Base-by-base conservation (phyloP, 2,797 vertebrate genomes). In the Thunnus albacares region DNA sequence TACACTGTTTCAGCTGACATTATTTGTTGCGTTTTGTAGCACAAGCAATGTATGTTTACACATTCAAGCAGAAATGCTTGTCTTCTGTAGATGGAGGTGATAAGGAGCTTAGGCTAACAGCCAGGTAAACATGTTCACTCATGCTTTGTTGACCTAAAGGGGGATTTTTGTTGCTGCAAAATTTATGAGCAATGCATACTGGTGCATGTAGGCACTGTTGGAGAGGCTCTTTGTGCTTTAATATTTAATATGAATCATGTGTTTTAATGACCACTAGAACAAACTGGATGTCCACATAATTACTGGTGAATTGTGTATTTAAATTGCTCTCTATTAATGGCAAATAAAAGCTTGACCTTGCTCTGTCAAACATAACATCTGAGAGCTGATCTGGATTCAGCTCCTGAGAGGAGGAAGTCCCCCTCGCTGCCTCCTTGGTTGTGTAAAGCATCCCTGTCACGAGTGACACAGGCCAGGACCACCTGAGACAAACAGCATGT, bases 371-470 rank as follows among this genome's bases (percentile, higher is more conserved):
- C 56, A 35, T 62, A 58, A 72, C 56, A 79, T 74, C 51, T 53
- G 58, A 69, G 28, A 77, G 52, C 61, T 75, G 78, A 64, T 78
- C 64, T 87, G 75, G 73, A 26, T 70, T 84, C 73, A 64, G 77
- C 15, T 63, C 60, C 15, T 10, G 49, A 72, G 45, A 47, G 15
- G 65, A 87, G 87, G 92, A 93, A 92, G 90, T 93, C 45, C 61
- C 72, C 90, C 53, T 87, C 83, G 83, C 61, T 88, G 80, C 70
- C 56, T 81, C 68, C n/a, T 65, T 45, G 67, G 72, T 88, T 93
- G 82, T 87, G 76, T 93, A 92, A 93, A 90, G 74, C 85, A 30
- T 78, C 64, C 30, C 12, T 87, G 90, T 94, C 90, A 94, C 65
- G 74, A 45, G 90, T 86, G 81, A 75, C 77, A 85, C 52, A 26